Conservation (phyloP, 2,888 invertebrate species). For the Arctia plantaginis region DNA sequence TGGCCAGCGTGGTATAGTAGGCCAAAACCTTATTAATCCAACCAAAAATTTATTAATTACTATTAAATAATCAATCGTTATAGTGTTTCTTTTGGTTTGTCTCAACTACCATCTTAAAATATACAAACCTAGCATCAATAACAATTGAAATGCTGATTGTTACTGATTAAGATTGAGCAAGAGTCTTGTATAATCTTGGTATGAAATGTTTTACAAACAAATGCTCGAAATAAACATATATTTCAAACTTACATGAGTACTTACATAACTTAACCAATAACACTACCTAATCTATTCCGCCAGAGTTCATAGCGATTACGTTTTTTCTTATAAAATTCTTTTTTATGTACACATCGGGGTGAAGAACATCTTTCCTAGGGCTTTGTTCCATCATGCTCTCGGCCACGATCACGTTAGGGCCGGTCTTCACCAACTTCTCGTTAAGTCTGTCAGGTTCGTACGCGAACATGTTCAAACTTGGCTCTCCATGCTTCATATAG, state of each 20-base stretch:
- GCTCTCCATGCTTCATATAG: constrained; percentile 77
- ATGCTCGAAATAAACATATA: not conserved
- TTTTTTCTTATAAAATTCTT: constrained; percentile 67
- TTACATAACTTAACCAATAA: not conserved
- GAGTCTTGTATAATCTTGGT: not conserved
- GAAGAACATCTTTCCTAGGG: constrained; percentile 68
- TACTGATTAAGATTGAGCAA: no score
- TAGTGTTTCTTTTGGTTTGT: no score
- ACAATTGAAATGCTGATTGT: no score
- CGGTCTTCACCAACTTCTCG: constrained; percentile 67
- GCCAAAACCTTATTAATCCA: no score
- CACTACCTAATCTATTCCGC: constrained; percentile 23
- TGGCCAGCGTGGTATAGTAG: no score
- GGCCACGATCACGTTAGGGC: constrained; percentile 62
- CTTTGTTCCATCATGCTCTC: constrained; percentile 59
- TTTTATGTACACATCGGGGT: constrained; percentile 77
- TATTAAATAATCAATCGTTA: no score
- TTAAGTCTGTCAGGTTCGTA: constrained; percentile 60
- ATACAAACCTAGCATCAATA: no score
- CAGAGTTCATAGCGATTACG: constrained; percentile 55
- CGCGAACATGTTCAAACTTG: constrained; percentile 64
- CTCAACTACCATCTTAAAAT: no score
- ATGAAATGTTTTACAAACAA: constrained; percentile 1
- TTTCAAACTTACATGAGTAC: constrained; percentile 2
- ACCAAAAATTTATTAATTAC: no score